phyloP scores from a whole-genome alignment of 1,140 invertebrate species.

The Drosophila micromelanica region DNA sequence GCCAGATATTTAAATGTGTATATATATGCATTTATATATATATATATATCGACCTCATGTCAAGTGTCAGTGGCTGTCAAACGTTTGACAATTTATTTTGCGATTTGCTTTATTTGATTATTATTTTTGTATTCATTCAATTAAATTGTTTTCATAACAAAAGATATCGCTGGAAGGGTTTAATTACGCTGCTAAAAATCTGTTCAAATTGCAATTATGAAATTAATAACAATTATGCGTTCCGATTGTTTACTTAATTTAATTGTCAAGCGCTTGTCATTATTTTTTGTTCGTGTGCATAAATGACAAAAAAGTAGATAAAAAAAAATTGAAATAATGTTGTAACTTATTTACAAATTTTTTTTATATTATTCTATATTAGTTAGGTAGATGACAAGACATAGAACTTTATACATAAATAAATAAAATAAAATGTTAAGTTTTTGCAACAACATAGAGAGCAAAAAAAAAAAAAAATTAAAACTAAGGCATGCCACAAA shows the following conservation, averaged over 20 bases:
- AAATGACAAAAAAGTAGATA: not conserved
- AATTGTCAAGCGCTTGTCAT: slow-evolving; percentile 17
- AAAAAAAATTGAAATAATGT: slow-evolving; percentile 16
- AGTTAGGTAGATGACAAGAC: not conserved
- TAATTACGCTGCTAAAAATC: slow-evolving; percentile 17
- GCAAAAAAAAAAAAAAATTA: slow-evolving; percentile 3
- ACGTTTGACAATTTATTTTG: slow-evolving; percentile 49
- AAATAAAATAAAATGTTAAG: not conserved
- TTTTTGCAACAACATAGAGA: not conserved
- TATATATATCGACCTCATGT: slow-evolving; percentile 8
- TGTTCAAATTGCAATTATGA: slow-evolving; percentile 55
- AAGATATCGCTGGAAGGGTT: slow-evolving; percentile 27
- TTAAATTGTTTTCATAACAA: slow-evolving; percentile 42
- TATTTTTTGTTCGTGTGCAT: not conserved
- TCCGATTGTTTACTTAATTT: slow-evolving; percentile 42
- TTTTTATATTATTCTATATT: no score
- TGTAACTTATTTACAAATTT: not conserved
- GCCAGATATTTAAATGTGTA: not conserved
- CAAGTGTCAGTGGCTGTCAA: slow-evolving; percentile 44
- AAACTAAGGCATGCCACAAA: slow-evolving; percentile 31
- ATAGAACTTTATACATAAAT: no score
- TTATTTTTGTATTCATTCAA: slow-evolving; percentile 26
- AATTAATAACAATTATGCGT: slow-evolving; percentile 71
- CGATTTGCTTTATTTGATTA: slow-evolving; percentile 48
- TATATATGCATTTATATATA: not conserved